phyloP scores from a whole-genome alignment of 2,113 vertebrate species.

The Chrysemys picta region DNA sequence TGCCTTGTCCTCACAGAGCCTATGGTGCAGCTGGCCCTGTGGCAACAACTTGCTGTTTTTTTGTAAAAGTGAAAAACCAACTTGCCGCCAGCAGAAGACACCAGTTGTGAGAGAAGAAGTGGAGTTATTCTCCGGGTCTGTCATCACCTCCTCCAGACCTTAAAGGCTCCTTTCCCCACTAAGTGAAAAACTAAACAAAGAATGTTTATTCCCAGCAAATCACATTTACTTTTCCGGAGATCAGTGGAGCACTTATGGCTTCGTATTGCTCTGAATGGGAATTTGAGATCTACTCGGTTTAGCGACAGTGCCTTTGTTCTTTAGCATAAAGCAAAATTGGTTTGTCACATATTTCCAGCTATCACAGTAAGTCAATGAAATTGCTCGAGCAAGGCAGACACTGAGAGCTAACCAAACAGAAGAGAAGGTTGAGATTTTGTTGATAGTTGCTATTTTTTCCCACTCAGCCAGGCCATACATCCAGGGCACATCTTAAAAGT shows the following conservation, averaged over 20 bases:
- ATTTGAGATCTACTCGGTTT: not conserved
- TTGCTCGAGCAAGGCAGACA: not conserved
- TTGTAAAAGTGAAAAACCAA: slow-evolving; percentile 44
- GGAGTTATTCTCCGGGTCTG: not conserved
- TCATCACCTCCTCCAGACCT: not conserved
- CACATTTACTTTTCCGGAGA: not conserved
- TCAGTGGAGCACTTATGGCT: not conserved
- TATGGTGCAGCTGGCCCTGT: not conserved
- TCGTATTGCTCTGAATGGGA: not conserved
- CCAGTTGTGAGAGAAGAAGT: not conserved
- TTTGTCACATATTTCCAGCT: not conserved
- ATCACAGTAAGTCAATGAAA: not conserved
- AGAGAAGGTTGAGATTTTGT: not conserved
- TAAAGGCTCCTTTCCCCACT: not conserved
- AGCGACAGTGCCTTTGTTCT: not conserved
- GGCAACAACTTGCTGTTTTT: not conserved
- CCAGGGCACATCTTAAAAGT: not conserved
- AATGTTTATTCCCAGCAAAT: slow-evolving; percentile 9
- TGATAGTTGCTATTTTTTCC: not conserved
- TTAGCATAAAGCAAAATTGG: not conserved
- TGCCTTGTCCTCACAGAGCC: not conserved
- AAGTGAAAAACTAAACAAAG: slow-evolving; percentile 11
- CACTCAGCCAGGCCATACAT: not conserved
- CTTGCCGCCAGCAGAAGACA: slow-evolving; percentile 46
- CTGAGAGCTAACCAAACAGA: not conserved